These are phyloP conservation scores for Eupithecia subumbrata DNA, from an alignment of 2,888 invertebrate species.

Conservation along the genomic window DNA sequence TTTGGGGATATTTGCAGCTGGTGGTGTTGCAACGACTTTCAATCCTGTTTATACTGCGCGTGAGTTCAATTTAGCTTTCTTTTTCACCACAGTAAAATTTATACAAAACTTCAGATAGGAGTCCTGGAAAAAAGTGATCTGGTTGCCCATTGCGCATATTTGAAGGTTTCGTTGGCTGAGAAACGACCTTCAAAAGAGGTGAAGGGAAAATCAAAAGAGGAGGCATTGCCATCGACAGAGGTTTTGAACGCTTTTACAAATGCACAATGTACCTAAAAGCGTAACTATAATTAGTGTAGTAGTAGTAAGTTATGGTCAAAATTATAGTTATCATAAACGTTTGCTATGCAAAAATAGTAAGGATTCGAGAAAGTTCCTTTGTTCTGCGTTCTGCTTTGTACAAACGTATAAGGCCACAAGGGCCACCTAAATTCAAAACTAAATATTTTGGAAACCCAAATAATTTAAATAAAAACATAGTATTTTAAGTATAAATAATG, in stretches of 20 bases:
- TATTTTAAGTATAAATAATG: no score
- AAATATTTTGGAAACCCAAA: no score
- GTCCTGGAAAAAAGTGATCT: not conserved
- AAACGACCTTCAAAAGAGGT: not conserved
- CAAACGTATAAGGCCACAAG: not conserved
- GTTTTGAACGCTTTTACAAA: not conserved
- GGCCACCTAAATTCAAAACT: no score
- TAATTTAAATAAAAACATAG: no score
- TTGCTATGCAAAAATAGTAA: not conserved
- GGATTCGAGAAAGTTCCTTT: not conserved
- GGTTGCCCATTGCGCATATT: not conserved
- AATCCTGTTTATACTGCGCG: constrained; percentile 88
- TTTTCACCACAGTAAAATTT: not conserved
- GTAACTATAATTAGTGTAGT: no score
- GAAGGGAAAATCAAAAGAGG: not conserved
- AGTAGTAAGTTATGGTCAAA: no score
- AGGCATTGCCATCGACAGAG: not conserved
- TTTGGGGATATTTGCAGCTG: constrained; percentile 86
- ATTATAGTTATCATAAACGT: not conserved
- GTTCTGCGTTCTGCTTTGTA: no score
- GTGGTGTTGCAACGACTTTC: constrained; percentile 86
- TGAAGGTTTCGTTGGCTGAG: not conserved
- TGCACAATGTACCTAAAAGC: no score
- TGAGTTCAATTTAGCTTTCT: constrained; percentile 52
- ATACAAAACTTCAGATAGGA: not conserved